phyloP scores from a whole-genome alignment of 2,888 invertebrate genomes.

The Oxyscelio sp. region DNA sequence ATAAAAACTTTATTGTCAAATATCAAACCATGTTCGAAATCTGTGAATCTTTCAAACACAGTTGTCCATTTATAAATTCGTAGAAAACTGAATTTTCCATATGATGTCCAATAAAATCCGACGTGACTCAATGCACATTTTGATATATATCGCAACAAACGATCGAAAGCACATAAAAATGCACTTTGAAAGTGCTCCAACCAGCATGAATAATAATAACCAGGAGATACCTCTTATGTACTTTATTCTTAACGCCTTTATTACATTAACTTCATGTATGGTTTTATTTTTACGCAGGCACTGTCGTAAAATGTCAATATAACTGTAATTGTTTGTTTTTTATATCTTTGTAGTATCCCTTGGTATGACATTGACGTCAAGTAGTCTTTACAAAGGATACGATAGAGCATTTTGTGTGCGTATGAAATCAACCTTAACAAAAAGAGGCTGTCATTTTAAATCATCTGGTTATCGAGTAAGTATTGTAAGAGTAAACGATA shows the following conservation, averaged over 20 bases:
- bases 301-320: slow-evolving; percentile 25
- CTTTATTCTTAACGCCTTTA: slow-evolving; percentile 43
- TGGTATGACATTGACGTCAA: slow-evolving; percentile 93
- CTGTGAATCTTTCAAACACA: no score
- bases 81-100: slow-evolving; percentile 40
- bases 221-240: slow-evolving; percentile 32
- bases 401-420: slow-evolving; percentile 98
- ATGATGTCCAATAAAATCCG: slow-evolving; percentile 31
- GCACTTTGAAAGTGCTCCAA: slow-evolving; percentile 58
- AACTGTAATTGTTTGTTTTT: slow-evolving; percentile 39
- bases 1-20: no score
- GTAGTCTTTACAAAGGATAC: slow-evolving; percentile 93
- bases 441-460: slow-evolving; percentile 98
- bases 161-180: slow-evolving; percentile 68
- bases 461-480: slow-evolving; percentile 98
- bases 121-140: slow-evolving; percentile 56
- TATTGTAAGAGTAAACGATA: no score
- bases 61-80: neutral
- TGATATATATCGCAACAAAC: slow-evolving; percentile 71
- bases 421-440: slow-evolving; percentile 99
- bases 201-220: slow-evolving; percentile 62
- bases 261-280: slow-evolving; percentile 44
- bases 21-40: no score
- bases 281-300: slow-evolving; percentile 58
- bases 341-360: slow-evolving; percentile 91